phyloP scores from a whole-genome alignment of 2,888 invertebrate species.

The Aporophyla lueneburgensis region DNA sequence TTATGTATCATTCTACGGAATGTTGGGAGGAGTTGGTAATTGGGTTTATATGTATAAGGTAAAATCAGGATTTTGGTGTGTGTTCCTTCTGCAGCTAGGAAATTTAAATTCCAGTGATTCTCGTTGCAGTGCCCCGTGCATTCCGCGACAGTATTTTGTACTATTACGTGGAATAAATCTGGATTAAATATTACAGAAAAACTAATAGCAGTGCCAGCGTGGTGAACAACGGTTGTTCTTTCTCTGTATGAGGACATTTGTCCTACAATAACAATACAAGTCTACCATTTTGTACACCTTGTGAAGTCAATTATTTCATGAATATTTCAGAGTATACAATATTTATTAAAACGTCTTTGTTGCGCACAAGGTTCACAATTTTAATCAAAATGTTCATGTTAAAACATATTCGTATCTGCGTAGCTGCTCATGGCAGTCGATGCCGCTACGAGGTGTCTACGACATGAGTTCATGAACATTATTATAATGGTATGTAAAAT shows the following conservation, averaged over 20 bases:
- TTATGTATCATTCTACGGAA: background rate
- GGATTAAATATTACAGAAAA: no score
- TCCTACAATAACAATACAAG: background rate
- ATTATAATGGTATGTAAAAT: slow-evolving; percentile 18
- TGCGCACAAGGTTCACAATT: slow-evolving; percentile 8
- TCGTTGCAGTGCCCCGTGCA: no score
- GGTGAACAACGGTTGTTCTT: no score
- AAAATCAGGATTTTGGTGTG: no score
- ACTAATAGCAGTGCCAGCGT: no score
- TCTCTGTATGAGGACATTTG: background rate
- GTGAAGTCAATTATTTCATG: background rate
- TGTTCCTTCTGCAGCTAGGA: no score
- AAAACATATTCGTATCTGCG: slow-evolving; percentile 22
- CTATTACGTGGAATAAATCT: no score
- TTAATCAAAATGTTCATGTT: slow-evolving; percentile 3
- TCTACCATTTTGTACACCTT: background rate
- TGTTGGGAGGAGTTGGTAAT: background rate
- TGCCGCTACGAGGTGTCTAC: slow-evolving; percentile 31
- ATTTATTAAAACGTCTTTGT: slow-evolving; percentile 7
- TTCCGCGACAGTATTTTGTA: no score
- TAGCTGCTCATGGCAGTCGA: slow-evolving; percentile 34
- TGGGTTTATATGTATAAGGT: background rate
- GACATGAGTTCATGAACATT: slow-evolving; percentile 7
- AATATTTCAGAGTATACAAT: slow-evolving; percentile 2
- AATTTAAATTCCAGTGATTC: no score